phyloP scores from a whole-genome alignment of 1,140 invertebrate genomes.

The Zaprionus lachaisei region DNA sequence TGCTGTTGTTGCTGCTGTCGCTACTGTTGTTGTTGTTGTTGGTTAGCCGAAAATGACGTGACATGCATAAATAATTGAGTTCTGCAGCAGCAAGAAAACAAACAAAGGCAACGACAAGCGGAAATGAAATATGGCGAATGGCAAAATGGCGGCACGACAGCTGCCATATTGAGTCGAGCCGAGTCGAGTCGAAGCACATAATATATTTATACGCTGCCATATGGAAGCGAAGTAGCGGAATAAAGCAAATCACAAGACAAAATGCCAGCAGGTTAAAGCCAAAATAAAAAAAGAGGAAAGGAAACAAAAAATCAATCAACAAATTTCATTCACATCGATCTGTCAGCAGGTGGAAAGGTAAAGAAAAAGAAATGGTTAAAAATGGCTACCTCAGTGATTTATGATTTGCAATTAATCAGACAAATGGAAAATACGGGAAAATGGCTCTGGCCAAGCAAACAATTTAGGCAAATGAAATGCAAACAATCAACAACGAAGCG shows the following conservation, averaged over 20 bases:
- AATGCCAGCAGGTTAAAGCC: conserved; percentile 7
- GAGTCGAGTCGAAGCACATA: conserved; percentile 29
- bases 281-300: conserved; percentile 7
- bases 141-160: conserved; percentile 70
- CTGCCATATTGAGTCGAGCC: conserved; percentile 59
- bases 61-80: conserved; percentile 79
- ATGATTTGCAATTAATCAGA: conserved; percentile 66
- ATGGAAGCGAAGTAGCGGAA: conserved; percentile 30
- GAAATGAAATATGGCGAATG: conserved; percentile 76
- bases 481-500: conserved; percentile 29
- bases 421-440: conserved; percentile 44
- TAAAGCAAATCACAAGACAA: conserved; percentile 10
- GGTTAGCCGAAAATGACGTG: conserved; percentile 67
- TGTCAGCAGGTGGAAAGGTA: conserved; percentile 9
- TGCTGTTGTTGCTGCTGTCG: conserved; percentile 26
- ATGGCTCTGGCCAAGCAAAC: conserved; percentile 25
- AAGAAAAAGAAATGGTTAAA: conserved; percentile 28
- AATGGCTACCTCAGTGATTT: conserved; percentile 29
- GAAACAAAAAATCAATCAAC: conserved; percentile 34
- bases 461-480: conserved; percentile 36
- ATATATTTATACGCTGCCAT: conserved; percentile 66
- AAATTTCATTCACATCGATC: conserved; percentile 29
- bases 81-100: conserved; percentile 52
- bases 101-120: conserved; percentile 56
- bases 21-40: conserved; percentile 28